Percentiles rank a stretch among this genome's conserved stretches.
phyloP scores from a whole-genome alignment of 2,797 vertebrate genomes.

The Huso huso region DNA sequence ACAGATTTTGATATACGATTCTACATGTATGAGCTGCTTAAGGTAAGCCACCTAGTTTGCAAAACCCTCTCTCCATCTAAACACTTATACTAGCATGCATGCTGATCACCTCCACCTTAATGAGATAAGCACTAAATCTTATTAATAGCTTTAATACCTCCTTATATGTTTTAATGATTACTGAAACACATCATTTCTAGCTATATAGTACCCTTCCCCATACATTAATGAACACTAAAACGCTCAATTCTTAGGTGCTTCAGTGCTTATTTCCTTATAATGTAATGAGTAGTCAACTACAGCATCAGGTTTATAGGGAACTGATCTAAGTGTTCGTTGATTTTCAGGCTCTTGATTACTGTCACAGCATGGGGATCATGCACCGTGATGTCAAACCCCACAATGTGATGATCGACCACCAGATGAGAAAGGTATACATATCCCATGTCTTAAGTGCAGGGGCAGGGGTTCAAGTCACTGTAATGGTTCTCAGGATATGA shows the following conservation, averaged over 20 bases:
- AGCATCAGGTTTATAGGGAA: not conserved
- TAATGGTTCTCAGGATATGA: too few relatives aligned
- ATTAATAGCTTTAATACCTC: not conserved
- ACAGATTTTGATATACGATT: conserved; percentile 95
- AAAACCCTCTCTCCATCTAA: too few relatives aligned
- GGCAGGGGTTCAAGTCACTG: too few relatives aligned
- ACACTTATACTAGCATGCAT: not conserved
- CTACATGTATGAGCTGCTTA: conserved; percentile 97
- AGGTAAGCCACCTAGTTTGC: conserved; percentile 59
- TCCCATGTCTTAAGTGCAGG: too few relatives aligned
- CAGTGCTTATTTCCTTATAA: not conserved
- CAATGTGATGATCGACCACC: conserved; percentile 94
- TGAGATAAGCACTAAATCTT: not conserved
- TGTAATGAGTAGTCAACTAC: not conserved
- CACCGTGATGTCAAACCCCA: conserved; percentile 91
- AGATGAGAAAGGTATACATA: conserved; percentile 80
- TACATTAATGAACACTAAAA: too few relatives aligned
- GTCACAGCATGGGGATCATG: conserved; percentile 95
- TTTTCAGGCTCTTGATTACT: conserved; percentile 85
- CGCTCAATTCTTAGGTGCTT: too few relatives aligned
- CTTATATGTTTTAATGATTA: conserved; percentile 6
- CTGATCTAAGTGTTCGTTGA: not conserved
- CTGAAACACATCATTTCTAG: too few relatives aligned
- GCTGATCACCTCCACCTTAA: not conserved
- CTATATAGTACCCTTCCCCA: too few relatives aligned